phyloP scores from a whole-genome alignment of 2,113 vertebrate genomes.

The Malurus elegans region DNA sequence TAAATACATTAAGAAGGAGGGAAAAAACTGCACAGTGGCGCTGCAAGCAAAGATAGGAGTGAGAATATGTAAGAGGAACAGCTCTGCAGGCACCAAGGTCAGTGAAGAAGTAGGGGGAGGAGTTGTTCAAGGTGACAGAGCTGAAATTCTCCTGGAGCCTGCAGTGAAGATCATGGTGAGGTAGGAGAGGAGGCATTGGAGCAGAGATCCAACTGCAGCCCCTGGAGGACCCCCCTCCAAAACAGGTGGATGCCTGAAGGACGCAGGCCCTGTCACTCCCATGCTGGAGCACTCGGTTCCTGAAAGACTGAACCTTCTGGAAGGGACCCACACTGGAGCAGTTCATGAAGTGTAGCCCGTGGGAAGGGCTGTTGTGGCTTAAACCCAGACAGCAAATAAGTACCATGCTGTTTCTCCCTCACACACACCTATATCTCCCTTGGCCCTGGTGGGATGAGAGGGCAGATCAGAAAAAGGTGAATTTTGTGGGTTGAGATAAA shows the following conservation, averaged over 20 bases:
- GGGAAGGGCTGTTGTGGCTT: neutral
- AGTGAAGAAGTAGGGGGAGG: neutral
- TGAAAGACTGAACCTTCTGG: neutral
- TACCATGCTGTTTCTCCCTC: neutral
- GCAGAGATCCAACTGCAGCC: neutral
- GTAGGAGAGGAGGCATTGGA: neutral
- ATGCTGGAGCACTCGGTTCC: neutral
- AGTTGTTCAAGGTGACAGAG: neutral
- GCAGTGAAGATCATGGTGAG: neutral
- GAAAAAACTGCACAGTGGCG: neutral
- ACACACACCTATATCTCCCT: too few species aligned
- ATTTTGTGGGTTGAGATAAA: neutral
- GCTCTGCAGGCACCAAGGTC: neutral
- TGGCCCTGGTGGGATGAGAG: neutral
- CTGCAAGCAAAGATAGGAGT: neutral
- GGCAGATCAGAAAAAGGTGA: neutral
- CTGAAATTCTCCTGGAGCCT: neutral
- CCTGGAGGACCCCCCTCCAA: neutral
- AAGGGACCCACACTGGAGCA: neutral
- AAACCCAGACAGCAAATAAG: neutral
- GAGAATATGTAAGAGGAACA: neutral
- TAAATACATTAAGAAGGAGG: neutral
- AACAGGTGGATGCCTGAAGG: neutral
- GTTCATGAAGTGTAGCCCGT: neutral
- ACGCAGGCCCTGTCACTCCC: neutral